A percentile compares a stretch with the other conserved stretches of the same genome.
Evolutionary conservation across 1,140 invertebrate genomes (phyloP).

Genomic region (Periplaneta americana): DNA sequence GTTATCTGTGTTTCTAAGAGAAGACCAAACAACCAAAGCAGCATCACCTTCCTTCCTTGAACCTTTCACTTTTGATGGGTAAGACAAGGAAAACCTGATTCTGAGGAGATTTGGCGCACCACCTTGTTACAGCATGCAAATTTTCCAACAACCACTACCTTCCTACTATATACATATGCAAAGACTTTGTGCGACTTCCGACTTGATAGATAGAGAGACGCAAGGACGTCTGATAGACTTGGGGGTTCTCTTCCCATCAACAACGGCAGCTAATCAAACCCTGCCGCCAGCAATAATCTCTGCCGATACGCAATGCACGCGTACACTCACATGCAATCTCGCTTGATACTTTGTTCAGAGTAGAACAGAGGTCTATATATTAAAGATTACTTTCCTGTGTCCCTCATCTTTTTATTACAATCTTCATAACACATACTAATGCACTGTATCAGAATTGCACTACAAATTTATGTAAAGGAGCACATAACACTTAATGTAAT

Average conservation of each 20-base stretch:
- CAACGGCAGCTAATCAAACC: neutral
- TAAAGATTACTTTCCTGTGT: too few relatives aligned
- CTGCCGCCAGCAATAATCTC: neutral
- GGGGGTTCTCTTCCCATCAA: neutral
- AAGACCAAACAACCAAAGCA: neutral
- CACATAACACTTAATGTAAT: too few relatives aligned
- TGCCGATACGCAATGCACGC: neutral
- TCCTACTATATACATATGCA: constrained; percentile 5
- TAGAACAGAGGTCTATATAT: too few relatives aligned
- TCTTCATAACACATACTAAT: too few relatives aligned
- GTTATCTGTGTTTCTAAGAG: neutral
- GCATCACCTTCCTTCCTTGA: neutral
- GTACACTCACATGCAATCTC: neutral
- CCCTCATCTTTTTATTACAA: too few relatives aligned
- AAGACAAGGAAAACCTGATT: neutral
- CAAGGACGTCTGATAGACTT: neutral
- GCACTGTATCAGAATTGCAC: too few relatives aligned
- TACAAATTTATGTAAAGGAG: too few relatives aligned
- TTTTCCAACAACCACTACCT: neutral
- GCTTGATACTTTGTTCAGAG: neutral
- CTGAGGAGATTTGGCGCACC: constrained; percentile 7
- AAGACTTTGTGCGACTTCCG: neutral
- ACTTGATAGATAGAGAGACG: constrained; percentile 2
- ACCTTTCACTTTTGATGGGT: neutral
- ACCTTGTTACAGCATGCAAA: constrained; percentile 9